Percentiles rank a stretch among this genome's conserved stretches.
phyloP scores from a whole-genome alignment of 64 coral and sea anemone genomes.

The Montipora foliosa region DNA sequence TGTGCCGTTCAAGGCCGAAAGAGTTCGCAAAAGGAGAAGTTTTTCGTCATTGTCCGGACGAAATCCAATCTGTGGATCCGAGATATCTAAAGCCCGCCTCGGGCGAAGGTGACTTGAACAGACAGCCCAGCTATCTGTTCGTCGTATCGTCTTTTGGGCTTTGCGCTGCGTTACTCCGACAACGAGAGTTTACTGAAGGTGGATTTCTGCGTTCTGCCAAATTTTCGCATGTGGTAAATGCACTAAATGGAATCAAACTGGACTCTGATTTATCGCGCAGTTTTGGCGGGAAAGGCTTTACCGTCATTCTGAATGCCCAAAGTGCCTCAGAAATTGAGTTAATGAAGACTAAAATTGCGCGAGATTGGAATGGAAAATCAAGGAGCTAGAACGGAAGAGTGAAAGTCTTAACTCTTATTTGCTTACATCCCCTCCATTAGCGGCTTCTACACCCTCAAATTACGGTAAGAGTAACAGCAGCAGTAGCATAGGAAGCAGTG shows the following conservation, averaged over 20 bases:
- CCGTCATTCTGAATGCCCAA: not conserved
- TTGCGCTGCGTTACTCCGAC: slow-evolving; percentile 7
- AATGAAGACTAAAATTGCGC: not conserved
- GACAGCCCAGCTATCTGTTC: slow-evolving; percentile 13
- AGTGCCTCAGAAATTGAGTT: not conserved
- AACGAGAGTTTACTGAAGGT: not conserved
- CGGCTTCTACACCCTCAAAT: not conserved
- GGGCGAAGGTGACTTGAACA: slow-evolving; percentile 22
- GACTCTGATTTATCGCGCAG: not conserved
- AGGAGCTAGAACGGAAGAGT: not conserved
- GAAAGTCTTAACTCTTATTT: not conserved
- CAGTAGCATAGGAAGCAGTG: not conserved
- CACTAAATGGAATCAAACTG: slow-evolving; percentile 1
- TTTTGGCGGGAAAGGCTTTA: slow-evolving; percentile 1
- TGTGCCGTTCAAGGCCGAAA: slow-evolving; percentile 27
- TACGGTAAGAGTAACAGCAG: not conserved
- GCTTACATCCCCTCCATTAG: not conserved
- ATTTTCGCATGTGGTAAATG: not conserved
- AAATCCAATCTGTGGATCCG: slow-evolving; percentile 27
- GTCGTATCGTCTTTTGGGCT: slow-evolving; percentile 6
- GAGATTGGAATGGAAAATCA: not conserved
- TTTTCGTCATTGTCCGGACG: slow-evolving; percentile 23
- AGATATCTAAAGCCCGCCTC: slow-evolving; percentile 34
- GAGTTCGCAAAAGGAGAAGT: slow-evolving; percentile 28
- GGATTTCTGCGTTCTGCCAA: not conserved